phyloP scores from a whole-genome alignment of 1,140 invertebrate genomes.

The Conus betulinus region DNA sequence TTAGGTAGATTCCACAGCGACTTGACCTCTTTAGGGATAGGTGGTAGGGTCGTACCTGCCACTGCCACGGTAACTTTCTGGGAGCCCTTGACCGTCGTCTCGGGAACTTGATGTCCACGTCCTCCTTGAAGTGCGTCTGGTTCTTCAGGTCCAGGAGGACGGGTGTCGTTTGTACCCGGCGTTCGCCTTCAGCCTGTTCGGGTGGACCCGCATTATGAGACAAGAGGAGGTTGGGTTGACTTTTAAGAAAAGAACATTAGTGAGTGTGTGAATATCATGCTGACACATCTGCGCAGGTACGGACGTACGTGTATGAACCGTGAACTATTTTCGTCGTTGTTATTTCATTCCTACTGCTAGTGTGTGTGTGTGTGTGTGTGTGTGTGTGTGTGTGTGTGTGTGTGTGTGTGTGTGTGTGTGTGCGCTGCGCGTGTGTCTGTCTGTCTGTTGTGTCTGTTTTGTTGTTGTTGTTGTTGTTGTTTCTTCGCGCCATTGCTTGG shows the following conservation, averaged over 20 bases:
- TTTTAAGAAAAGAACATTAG: no score
- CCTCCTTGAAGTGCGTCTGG: not conserved
- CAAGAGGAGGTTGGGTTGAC: no score
- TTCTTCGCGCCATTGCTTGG: not conserved
- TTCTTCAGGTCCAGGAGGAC: conserved; percentile 2
- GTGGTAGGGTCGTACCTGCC: conserved; percentile 44
- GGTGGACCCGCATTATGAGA: not conserved
- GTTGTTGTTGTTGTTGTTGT: not conserved
- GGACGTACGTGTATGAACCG: no score
- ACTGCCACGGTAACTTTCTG: conserved; percentile 44
- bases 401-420: not conserved
- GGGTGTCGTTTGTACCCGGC: not conserved
- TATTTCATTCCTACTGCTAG: no score
- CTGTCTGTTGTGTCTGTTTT: no score
- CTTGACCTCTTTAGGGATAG: not conserved
- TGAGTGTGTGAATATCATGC: no score
- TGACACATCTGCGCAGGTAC: no score
- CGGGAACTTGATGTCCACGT: conserved; percentile 40
- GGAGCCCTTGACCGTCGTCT: conserved; percentile 53
- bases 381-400: not conserved
- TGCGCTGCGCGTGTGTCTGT: not conserved
- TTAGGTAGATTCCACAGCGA: no score
- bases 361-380: no score
- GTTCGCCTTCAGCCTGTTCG: conserved; percentile 7
- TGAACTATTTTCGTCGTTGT: no score